A percentile compares a stretch with the other conserved stretches of the same genome.
Conservation (phyloP, 2,113 vertebrate species). For the Channa maculata region DNA sequence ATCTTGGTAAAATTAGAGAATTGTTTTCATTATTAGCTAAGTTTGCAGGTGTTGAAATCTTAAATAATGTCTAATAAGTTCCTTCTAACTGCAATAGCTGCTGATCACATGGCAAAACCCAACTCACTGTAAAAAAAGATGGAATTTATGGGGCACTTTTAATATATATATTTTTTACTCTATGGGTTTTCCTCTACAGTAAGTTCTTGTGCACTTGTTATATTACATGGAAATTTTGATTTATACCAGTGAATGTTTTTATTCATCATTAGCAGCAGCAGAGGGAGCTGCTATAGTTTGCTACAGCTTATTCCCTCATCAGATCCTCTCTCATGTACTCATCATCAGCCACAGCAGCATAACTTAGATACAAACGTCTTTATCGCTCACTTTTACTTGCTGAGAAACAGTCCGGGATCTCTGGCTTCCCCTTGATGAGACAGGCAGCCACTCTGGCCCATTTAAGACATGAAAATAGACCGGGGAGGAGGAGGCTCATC, state of each 20-base stretch:
- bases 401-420: conserved; percentile 68
- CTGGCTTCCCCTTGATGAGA: conserved; percentile 76
- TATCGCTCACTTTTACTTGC: conserved; percentile 67
- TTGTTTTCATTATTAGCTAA: conserved; percentile 44
- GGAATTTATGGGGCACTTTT: conserved; percentile 5
- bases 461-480: conserved; percentile 82
- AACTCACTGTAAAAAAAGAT: conserved; percentile 21
- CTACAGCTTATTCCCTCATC: conserved; percentile 65
- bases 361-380: conserved; percentile 83
- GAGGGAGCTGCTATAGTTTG: conserved; percentile 78
- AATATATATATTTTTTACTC: conserved; percentile 41
- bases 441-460: conserved; percentile 74
- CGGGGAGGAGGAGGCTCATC: conserved; percentile 57
- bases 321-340: conserved; percentile 65
- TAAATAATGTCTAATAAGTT: conserved; percentile 25
- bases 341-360: conserved; percentile 66
- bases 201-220: background rate
- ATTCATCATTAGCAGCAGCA: conserved; percentile 65
- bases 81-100: conserved; percentile 19
- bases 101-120: conserved; percentile 11
- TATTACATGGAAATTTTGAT: conserved; percentile 44
- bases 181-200: conserved; percentile 11
- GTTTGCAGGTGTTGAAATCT: conserved; percentile 38
- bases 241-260: conserved; percentile 55
- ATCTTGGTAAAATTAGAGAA: conserved; percentile 52